A percentile compares a stretch with the other conserved stretches of the same genome.
These are phyloP conservation scores for Bombus waltoni DNA, from an alignment of 1,140 invertebrate genomes.

Conservation along the genomic window DNA sequence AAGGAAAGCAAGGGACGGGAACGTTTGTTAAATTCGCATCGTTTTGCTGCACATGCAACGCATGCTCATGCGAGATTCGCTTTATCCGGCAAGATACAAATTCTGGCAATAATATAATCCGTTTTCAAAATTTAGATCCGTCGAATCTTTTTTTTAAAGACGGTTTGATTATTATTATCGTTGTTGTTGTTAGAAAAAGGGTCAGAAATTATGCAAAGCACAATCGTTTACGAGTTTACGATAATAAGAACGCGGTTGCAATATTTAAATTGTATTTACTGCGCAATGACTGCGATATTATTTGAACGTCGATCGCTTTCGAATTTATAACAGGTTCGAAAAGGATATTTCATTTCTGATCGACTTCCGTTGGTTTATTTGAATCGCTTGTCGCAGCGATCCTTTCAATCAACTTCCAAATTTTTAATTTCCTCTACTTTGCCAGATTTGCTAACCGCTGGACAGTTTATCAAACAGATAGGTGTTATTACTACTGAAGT, in stretches of 20 bases:
- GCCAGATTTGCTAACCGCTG: background rate
- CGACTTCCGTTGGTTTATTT: background rate
- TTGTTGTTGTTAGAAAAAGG: background rate
- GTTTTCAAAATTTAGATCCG: background rate
- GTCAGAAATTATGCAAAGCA: background rate
- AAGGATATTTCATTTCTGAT: background rate
- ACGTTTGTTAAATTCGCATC: constrained; percentile 15
- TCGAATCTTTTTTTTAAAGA: background rate
- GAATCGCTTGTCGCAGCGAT: background rate
- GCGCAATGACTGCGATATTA: background rate
- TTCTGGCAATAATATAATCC: background rate
- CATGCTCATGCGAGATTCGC: constrained; percentile 80
- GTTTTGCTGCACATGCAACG: constrained; percentile 64
- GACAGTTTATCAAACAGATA: background rate
- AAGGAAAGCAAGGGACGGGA: background rate
- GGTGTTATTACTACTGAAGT: background rate
- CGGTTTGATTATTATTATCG: too few relatives aligned
- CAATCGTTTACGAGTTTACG: background rate
- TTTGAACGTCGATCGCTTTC: background rate
- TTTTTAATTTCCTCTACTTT: background rate
- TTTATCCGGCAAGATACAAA: background rate
- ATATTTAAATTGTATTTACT: too few relatives aligned
- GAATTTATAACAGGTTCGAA: background rate
- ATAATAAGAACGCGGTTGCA: background rate
- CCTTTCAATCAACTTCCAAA: background rate